A percentile compares a stretch with the other conserved stretches of the same genome.
Conservation (phyloP, 1,140 invertebrate species). For the Riptortus pedestris region DNA sequence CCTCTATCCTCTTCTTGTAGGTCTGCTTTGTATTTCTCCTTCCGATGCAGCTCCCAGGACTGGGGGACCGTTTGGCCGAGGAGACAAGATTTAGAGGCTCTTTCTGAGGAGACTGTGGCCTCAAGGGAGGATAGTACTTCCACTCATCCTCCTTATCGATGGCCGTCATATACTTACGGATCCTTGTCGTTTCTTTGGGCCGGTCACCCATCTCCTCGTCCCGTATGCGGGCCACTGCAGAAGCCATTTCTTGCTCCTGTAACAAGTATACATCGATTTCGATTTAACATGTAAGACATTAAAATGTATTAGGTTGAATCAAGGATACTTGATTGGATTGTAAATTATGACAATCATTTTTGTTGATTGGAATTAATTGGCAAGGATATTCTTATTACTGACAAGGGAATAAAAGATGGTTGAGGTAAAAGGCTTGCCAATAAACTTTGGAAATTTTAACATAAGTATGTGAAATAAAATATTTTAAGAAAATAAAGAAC, state of each 20-base stretch:
- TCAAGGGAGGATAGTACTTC: conserved; percentile 11
- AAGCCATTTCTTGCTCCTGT: conserved; percentile 34
- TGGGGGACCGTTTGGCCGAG: not conserved
- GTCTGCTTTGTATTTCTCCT: conserved; percentile 94
- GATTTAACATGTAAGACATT: too few relatives aligned
- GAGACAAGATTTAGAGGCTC: not conserved
- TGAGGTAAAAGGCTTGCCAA: too few relatives aligned
- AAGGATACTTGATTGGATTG: too few relatives aligned
- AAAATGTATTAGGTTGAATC: too few relatives aligned
- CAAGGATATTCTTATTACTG: too few relatives aligned
- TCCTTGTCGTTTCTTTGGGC: conserved; percentile 26
- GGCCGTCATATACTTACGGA: conserved; percentile 9
- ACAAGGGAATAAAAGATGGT: too few relatives aligned
- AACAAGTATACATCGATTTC: too few relatives aligned
- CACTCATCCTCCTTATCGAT: not conserved
- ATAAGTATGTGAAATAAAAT: too few relatives aligned
- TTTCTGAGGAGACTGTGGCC: conserved; percentile 23
- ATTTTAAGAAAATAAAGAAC: too few relatives aligned
- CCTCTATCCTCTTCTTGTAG: conserved; percentile 77
- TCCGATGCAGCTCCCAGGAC: conserved; percentile 4
- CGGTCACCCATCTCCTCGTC: conserved; percentile 31
- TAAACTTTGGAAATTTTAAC: too few relatives aligned
- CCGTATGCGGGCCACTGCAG: conserved; percentile 28
- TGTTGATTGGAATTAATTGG: too few relatives aligned
- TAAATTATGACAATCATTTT: too few relatives aligned